Evolutionary conservation across 2,797 vertebrate genomes (phyloP).

Genomic region (Thamnophis elegans): DNA sequence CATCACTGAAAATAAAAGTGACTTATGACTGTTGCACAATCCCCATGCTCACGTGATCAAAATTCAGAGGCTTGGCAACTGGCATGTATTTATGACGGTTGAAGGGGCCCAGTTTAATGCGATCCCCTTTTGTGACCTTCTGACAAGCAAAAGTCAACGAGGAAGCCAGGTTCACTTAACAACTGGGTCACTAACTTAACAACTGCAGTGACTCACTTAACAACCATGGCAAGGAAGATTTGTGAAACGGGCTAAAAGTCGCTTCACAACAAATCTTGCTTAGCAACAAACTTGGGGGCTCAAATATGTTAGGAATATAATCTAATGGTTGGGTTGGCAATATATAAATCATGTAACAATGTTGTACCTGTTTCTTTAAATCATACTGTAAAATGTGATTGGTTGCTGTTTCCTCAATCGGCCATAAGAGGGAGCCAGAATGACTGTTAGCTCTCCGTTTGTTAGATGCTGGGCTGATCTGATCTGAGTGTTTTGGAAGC

Average conservation of each 20-base stretch:
- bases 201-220: not conserved
- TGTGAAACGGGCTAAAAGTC: too few relatives aligned
- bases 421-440: too few relatives aligned
- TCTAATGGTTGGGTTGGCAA: too few relatives aligned
- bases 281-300: not conserved
- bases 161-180: not conserved
- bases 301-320: too few relatives aligned
- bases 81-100: not conserved
- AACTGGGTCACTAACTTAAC: not conserved
- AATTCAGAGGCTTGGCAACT: not conserved
- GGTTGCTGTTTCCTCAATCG: too few relatives aligned
- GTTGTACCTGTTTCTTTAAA: too few relatives aligned
- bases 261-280: not conserved
- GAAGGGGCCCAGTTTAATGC: fast-evolving
- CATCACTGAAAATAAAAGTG: not conserved
- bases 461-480: too few relatives aligned
- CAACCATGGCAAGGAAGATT: too few relatives aligned
- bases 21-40: not conserved
- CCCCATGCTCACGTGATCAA: not conserved
- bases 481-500: too few relatives aligned
- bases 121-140: not conserved
- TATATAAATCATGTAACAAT: too few relatives aligned
- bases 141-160: not conserved
- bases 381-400: too few relatives aligned
- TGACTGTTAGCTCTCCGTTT: too few relatives aligned